Evolutionary conservation across 2,888 invertebrate species (phyloP).

Genomic region (Notodonta dromedarius): DNA sequence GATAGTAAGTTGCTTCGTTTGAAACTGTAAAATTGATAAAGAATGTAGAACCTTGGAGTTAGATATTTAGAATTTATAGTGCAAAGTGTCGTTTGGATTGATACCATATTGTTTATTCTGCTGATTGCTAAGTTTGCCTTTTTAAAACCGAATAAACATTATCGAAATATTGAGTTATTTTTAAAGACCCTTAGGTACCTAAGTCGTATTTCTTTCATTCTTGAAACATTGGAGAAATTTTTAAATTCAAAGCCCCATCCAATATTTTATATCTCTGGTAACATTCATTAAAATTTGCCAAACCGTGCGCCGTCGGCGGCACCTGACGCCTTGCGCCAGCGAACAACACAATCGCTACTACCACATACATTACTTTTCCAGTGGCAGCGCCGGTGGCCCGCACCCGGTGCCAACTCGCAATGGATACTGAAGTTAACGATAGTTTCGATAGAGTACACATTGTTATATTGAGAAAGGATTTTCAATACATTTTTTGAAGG

Average conservation of each 20-base stretch:
- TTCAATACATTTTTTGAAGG: slow-evolving; percentile 25
- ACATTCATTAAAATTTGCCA: slow-evolving; percentile 75
- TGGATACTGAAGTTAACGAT: slow-evolving; percentile 12
- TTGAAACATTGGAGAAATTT: too few species aligned
- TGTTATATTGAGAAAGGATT: slow-evolving; percentile 11
- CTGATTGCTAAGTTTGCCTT: too few species aligned
- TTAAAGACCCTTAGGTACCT: too few species aligned
- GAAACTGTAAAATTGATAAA: too few species aligned
- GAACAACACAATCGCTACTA: slow-evolving; percentile 24
- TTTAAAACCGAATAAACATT: too few species aligned
- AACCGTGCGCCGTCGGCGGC: slow-evolving; percentile 51
- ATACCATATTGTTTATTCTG: too few species aligned
- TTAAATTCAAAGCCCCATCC: slow-evolving; percentile 46
- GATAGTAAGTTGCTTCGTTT: too few species aligned
- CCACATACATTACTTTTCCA: slow-evolving; percentile 43
- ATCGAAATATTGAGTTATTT: too few species aligned
- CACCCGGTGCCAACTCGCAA: slow-evolving; percentile 14
- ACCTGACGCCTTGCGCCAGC: slow-evolving; percentile 47
- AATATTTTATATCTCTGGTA: slow-evolving; percentile 39
- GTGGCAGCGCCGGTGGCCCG: neutral
- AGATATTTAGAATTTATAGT: too few species aligned
- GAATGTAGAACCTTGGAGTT: too few species aligned
- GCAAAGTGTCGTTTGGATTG: too few species aligned
- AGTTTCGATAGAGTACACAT: slow-evolving; percentile 4
- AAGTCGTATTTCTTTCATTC: too few species aligned